Evolutionary conservation across 2,888 invertebrate species (phyloP).

Genomic region (Pachydiplax longipennis): DNA sequence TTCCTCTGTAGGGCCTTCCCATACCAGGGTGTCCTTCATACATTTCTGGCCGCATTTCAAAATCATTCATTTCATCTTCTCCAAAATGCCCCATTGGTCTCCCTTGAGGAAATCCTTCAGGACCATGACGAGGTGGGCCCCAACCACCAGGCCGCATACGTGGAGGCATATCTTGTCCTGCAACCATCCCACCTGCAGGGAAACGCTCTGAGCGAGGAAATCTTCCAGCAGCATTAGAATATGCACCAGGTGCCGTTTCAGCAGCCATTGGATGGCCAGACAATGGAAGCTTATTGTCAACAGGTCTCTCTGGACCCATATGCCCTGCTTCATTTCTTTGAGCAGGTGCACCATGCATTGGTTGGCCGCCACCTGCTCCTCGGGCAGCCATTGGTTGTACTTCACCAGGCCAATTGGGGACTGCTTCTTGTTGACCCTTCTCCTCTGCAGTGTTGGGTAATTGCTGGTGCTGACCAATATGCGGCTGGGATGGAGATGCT

Average conservation of each 20-base stretch:
- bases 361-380: neutral
- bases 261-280: neutral
- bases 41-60: constrained; percentile 13
- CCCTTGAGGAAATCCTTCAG: constrained; percentile 7
- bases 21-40: neutral
- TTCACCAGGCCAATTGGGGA: neutral
- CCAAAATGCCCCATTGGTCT: constrained; percentile 10
- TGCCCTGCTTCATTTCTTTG: neutral
- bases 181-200: neutral
- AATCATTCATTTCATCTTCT: neutral
- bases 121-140: constrained; percentile 16
- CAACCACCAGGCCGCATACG: constrained; percentile 22
- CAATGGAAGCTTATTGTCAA: neutral
- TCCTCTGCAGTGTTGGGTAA: neutral
- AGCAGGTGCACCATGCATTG: neutral
- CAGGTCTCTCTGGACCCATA: neutral
- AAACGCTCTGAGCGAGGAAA: constrained; percentile 6
- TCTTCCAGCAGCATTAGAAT: neutral
- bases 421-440: neutral
- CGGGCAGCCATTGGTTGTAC: neutral
- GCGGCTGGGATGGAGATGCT: neutral
- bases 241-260: neutral
- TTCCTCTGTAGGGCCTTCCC: neutral
- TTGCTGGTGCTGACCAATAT: neutral
- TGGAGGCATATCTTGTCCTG: neutral